Evolutionary conservation across 2,113 vertebrate species (phyloP).

Genomic region (Tetrax tetrax): DNA sequence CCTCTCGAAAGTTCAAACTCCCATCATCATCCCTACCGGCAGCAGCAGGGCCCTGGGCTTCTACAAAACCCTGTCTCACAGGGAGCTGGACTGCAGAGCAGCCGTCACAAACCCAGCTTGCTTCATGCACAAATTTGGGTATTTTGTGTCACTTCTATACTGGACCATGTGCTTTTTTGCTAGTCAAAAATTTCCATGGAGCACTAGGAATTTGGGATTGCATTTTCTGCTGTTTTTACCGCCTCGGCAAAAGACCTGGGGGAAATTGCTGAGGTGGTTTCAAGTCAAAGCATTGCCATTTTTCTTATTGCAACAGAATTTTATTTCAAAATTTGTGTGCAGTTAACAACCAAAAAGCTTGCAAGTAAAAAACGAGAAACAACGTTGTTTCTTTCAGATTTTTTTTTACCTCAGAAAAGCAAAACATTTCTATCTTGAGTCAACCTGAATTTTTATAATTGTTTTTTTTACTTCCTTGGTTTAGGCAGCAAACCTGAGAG

Average conservation of each 20-base stretch:
- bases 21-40: background rate
- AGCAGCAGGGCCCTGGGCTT: background rate
- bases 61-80: background rate
- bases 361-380: background rate
- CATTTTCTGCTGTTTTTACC: background rate
- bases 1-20: conserved; percentile 62
- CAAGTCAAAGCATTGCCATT: background rate
- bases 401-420: background rate
- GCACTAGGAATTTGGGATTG: background rate
- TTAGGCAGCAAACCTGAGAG: background rate
- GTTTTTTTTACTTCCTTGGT: background rate
- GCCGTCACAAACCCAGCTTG: background rate
- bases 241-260: background rate
- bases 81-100: background rate
- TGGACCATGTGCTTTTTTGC: background rate
- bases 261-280: conserved; percentile 38
- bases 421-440: conserved; percentile 24
- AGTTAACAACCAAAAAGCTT: background rate
- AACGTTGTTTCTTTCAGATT: background rate
- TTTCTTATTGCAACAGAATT: conserved; percentile 23
- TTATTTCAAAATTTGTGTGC: conserved; percentile 5
- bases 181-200: background rate
- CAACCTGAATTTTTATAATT: background rate
- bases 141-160: background rate
- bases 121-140: background rate